Evolutionary conservation across 1,140 invertebrate genomes (phyloP).

Genomic region (Helicoverpa armigera): DNA sequence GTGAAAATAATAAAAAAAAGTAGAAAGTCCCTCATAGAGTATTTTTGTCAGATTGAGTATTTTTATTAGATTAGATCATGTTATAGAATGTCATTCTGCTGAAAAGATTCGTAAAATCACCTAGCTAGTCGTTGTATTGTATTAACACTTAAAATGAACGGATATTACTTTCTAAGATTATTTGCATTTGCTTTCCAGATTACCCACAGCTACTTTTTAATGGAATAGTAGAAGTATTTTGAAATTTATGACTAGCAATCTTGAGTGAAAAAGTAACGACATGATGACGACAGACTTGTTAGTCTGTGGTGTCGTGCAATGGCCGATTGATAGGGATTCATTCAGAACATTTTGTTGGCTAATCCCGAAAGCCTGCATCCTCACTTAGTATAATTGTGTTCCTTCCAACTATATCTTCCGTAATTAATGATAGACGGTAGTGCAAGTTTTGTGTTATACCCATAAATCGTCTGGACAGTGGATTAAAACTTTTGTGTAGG

Average conservation of each 20-base stretch:
- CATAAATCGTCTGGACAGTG: conserved; percentile 54
- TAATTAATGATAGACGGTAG: conserved; percentile 47
- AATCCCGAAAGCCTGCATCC: conserved; percentile 54
- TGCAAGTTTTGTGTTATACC: conserved; percentile 59
- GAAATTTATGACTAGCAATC: not conserved
- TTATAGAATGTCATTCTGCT: too few relatives aligned
- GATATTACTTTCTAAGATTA: too few relatives aligned
- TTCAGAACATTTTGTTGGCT: conserved; percentile 43
- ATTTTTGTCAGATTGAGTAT: too few relatives aligned
- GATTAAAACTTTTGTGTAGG: conserved; percentile 55
- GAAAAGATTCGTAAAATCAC: too few relatives aligned
- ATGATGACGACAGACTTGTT: conserved; percentile 30
- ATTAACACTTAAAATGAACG: too few relatives aligned
- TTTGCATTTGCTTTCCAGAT: too few relatives aligned
- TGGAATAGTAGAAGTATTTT: not conserved
- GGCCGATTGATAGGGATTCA: conserved; percentile 65
- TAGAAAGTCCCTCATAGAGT: too few relatives aligned
- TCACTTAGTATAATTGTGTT: conserved; percentile 58
- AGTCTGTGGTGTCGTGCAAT: conserved; percentile 66
- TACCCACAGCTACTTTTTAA: too few relatives aligned
- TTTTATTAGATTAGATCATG: too few relatives aligned
- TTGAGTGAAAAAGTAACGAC: not conserved
- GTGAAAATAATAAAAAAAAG: too few relatives aligned
- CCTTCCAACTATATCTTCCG: conserved; percentile 58
- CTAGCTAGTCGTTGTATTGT: too few relatives aligned